Percentiles rank a stretch among this genome's conserved stretches.
phyloP scores from a whole-genome alignment of 2,888 invertebrate species.

The Eristalinus aeneus region DNA sequence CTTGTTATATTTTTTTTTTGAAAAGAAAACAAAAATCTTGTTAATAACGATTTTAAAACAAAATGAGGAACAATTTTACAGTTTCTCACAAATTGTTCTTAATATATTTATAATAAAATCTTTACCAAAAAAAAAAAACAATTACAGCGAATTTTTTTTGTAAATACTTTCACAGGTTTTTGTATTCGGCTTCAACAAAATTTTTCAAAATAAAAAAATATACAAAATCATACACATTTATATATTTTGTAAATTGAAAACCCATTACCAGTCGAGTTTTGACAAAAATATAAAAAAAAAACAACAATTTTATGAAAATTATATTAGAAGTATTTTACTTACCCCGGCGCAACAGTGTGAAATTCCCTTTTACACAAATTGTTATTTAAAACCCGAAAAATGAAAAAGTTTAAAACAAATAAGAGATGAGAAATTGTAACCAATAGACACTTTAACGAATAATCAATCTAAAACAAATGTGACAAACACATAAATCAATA shows the following conservation, averaged over 20 bases:
- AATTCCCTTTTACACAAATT: neutral
- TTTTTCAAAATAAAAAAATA: slow-evolving; percentile 28
- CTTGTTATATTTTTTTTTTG: slow-evolving; percentile 28
- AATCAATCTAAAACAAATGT: slow-evolving; percentile 8
- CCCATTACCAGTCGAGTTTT: neutral
- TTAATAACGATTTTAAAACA: slow-evolving; percentile 10
- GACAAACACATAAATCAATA: slow-evolving; percentile 5
- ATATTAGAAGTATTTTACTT: neutral
- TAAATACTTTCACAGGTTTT: slow-evolving; percentile 39
- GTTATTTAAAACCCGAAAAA: neutral
- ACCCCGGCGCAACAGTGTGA: neutral
- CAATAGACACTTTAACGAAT: slow-evolving; percentile 5
- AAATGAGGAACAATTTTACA: slow-evolving; percentile 37
- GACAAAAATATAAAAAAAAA: neutral
- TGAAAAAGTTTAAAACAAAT: neutral
- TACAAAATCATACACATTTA: slow-evolving; percentile 14
- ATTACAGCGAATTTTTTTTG: slow-evolving; percentile 17
- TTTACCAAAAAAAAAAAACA: slow-evolving; percentile 13
- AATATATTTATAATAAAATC: slow-evolving; percentile 2
- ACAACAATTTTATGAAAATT: slow-evolving; percentile 10
- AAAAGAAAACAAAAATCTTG: neutral
- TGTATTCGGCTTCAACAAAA: slow-evolving; percentile 24
- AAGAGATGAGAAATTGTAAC: neutral
- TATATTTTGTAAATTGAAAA: slow-evolving; percentile 31
- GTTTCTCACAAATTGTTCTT: slow-evolving; percentile 35